These are phyloP conservation scores for Mellivora capensis DNA, from an alignment of 2,113 vertebrate species.

Conservation along the genomic window DNA sequence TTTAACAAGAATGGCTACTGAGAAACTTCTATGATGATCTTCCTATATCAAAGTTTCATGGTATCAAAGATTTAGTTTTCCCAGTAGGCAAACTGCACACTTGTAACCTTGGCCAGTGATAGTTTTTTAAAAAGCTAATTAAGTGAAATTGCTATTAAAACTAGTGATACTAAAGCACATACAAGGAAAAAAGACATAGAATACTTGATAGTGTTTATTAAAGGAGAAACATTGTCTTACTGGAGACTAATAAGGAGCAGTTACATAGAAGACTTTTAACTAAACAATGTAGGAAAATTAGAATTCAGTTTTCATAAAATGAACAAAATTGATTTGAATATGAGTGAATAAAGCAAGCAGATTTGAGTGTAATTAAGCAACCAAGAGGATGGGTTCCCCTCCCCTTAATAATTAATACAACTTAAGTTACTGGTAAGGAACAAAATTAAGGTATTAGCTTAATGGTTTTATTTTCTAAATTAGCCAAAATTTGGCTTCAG, in stretches of 20 bases:
- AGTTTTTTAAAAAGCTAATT: slow-evolving; percentile 11
- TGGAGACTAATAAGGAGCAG: not conserved
- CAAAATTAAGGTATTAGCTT: not conserved
- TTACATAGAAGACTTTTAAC: not conserved
- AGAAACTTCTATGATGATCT: not conserved
- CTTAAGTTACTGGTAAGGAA: not conserved
- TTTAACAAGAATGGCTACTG: not conserved
- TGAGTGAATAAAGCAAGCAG: not conserved
- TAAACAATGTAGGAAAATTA: slow-evolving; percentile 27
- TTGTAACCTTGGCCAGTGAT: not conserved
- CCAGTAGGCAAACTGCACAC: not conserved
- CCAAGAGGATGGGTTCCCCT: not conserved
- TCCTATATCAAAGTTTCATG: slow-evolving; percentile 20
- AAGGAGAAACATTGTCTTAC: not conserved
- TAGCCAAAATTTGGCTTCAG: not conserved
- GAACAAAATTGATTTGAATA: slow-evolving; percentile 23
- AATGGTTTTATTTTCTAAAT: not conserved
- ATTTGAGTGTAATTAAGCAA: not conserved
- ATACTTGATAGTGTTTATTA: slow-evolving; percentile 2
- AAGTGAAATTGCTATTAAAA: slow-evolving; percentile 20
- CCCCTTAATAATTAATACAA: not conserved
- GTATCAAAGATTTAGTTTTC: slow-evolving; percentile 15
- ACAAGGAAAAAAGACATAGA: not conserved
- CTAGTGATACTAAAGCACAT: not conserved
- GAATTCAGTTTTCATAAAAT: slow-evolving; percentile 42